Evolutionary conservation across 2,888 invertebrate genomes (phyloP).

Genomic region (Eupithecia abbreviata): DNA sequence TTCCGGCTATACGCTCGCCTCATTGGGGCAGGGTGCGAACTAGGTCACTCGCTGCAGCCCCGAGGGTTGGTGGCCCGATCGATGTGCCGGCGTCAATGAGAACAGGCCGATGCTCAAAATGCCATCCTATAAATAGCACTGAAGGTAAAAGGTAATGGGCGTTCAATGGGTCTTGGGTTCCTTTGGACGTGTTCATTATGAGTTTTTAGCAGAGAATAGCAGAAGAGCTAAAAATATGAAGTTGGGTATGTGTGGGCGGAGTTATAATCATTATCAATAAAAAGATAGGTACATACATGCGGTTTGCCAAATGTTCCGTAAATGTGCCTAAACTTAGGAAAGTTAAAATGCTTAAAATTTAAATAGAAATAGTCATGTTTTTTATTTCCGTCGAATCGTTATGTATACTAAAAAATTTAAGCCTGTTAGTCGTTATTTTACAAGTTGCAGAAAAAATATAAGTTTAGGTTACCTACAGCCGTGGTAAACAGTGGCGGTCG

Average conservation of each 20-base stretch:
- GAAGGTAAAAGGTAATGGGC: conserved; percentile 50
- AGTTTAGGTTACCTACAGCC: too few species aligned
- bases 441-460: too few species aligned
- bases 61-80: conserved; percentile 58
- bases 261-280: background rate
- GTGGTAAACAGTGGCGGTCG: too few species aligned
- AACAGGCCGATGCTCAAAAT: conserved; percentile 52
- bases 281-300: too few species aligned
- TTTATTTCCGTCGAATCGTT: too few species aligned
- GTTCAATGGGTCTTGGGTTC: conserved; percentile 10
- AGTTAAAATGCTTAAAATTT: too few species aligned
- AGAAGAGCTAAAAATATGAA: background rate
- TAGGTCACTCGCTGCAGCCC: conserved; percentile 73
- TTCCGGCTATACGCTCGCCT: conserved; percentile 52
- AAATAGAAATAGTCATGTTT: too few species aligned
- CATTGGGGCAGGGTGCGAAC: conserved; percentile 72
- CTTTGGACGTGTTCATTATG: conserved; percentile 16
- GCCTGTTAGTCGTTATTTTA: too few species aligned
- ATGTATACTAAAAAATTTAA: too few species aligned
- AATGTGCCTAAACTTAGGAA: too few species aligned
- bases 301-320: too few species aligned
- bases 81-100: conserved; percentile 52
- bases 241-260: background rate
- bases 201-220: background rate
- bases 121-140: conserved; percentile 66